Evolutionary conservation across 1,140 invertebrate species (phyloP).

Genomic region (Rhynchophorus ferrugineus): DNA sequence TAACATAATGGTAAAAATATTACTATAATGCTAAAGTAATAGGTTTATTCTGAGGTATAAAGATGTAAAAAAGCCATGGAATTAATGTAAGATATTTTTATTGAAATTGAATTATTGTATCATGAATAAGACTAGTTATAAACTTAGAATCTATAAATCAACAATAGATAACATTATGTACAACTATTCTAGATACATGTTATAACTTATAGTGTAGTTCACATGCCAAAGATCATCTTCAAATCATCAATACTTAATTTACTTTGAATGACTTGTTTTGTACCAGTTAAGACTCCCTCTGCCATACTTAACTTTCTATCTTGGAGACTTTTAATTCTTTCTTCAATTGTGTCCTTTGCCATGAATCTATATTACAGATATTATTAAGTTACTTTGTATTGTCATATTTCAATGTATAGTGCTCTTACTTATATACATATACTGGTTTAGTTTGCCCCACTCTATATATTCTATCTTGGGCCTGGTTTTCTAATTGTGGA

Average conservation of each 20-base stretch:
- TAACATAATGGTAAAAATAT: no score
- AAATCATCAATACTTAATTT: slow-evolving; percentile 72
- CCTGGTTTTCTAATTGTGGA: slow-evolving; percentile 85
- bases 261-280: slow-evolving; percentile 46
- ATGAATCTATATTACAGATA: slow-evolving; percentile 58
- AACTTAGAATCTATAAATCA: no score
- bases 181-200: no score
- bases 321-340: slow-evolving; percentile 72
- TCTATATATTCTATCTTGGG: slow-evolving; percentile 85
- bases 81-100: no score
- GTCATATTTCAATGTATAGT: neutral
- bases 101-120: no score
- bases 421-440: slow-evolving; percentile 68
- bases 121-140: no score
- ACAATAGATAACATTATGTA: no score
- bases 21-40: no score
- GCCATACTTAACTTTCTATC: slow-evolving; percentile 72
- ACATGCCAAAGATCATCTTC: slow-evolving; percentile 67
- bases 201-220: slow-evolving; percentile 9
- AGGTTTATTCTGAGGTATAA: no score
- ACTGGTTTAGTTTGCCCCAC: slow-evolving; percentile 80
- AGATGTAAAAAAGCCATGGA: no score
- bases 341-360: slow-evolving; percentile 76
- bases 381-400: slow-evolving; percentile 7
- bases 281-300: slow-evolving; percentile 63